phyloP scores from a whole-genome alignment of 2,888 invertebrate genomes.

The Bedellia somnulentella region DNA sequence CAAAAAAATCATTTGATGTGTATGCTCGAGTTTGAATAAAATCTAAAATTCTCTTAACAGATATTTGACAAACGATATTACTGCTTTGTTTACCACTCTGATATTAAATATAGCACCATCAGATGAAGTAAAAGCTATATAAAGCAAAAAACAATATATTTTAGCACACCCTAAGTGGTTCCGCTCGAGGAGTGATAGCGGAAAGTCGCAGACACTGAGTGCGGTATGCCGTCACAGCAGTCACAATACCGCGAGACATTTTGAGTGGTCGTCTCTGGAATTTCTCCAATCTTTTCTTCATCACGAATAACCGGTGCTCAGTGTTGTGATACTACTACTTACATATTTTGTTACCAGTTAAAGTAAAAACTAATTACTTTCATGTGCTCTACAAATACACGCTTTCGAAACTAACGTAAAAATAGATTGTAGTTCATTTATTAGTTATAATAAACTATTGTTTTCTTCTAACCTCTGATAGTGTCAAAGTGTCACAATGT shows the following conservation, averaged over 20 bases:
- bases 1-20: not conserved
- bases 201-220: conserved; percentile 1
- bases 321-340: too few species aligned
- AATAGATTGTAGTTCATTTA: too few species aligned
- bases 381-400: too few species aligned
- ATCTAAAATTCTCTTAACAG: too few species aligned
- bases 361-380: not conserved
- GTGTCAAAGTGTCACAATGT: conserved; percentile 54
- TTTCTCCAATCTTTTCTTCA: conserved; percentile 2
- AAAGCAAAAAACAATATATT: too few species aligned
- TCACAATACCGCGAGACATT: conserved; percentile 5
- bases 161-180: conserved; percentile 40
- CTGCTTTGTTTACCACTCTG: too few species aligned
- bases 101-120: too few species aligned
- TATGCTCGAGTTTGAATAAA: not conserved
- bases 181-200: conserved; percentile 32
- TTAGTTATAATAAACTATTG: too few species aligned
- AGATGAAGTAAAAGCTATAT: too few species aligned
- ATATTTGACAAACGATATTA: too few species aligned
- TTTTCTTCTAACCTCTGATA: too few species aligned
- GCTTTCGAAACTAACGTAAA: too few species aligned
- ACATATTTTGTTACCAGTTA: not conserved
- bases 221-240: conserved; percentile 6
- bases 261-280: conserved; percentile 9
- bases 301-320: not conserved